A percentile compares a stretch with the other conserved stretches of the same genome.
Conservation (phyloP, 2,888 invertebrate species). For the Platypus cylindrus region DNA sequence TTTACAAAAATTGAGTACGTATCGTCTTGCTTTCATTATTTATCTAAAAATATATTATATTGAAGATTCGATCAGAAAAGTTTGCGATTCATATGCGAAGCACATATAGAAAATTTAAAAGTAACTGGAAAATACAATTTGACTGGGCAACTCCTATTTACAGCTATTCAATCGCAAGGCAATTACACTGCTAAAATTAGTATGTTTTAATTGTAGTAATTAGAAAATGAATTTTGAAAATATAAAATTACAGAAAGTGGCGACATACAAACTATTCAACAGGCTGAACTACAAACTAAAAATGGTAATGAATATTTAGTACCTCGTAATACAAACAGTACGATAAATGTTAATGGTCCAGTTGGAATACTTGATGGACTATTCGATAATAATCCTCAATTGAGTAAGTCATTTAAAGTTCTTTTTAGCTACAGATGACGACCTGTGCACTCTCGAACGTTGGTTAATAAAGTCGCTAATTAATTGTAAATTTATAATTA, state of each 20-base stretch:
- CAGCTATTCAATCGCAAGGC: slow-evolving; percentile 24
- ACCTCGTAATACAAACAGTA: slow-evolving; percentile 20
- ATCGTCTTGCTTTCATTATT: too few relatives aligned
- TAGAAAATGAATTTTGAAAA: too few relatives aligned
- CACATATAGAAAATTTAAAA: slow-evolving; percentile 17
- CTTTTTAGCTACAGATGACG: too few relatives aligned
- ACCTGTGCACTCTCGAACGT: too few relatives aligned
- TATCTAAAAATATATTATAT: neutral
- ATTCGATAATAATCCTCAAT: slow-evolving; percentile 22
- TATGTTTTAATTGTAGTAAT: too few relatives aligned
- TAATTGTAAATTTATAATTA: too few relatives aligned
- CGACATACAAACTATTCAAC: too few relatives aligned
- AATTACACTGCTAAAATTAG: slow-evolving; percentile 23
- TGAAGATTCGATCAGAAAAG: slow-evolving; percentile 24
- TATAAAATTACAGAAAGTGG: too few relatives aligned
- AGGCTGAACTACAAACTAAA: too few relatives aligned
- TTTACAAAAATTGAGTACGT: slow-evolving; percentile 22
- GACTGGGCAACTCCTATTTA: slow-evolving; percentile 25
- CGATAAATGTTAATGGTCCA: slow-evolving; percentile 21
- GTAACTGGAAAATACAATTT: slow-evolving; percentile 25
- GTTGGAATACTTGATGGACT: slow-evolving; percentile 23
- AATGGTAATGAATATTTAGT: too few relatives aligned
- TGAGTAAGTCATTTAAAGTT: too few relatives aligned
- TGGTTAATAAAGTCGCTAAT: too few relatives aligned
- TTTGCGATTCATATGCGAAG: slow-evolving; percentile 20